Percentiles rank a stretch among this genome's conserved stretches.
phyloP scores from a whole-genome alignment of 2,797 vertebrate genomes.

The Perodicticus potto region DNA sequence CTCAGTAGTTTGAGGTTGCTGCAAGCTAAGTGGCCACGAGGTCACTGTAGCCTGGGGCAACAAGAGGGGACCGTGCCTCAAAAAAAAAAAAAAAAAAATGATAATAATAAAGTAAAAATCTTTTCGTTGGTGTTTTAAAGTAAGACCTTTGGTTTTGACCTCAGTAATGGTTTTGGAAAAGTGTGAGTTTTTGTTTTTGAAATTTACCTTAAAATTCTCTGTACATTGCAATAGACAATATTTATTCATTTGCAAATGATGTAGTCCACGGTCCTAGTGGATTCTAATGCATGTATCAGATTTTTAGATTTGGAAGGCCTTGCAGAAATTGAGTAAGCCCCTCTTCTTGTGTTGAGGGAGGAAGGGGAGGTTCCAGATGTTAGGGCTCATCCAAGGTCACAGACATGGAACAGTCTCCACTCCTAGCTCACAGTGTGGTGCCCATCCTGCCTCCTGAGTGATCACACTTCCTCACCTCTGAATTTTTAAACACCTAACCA shows the following conservation, averaged over 20 bases:
- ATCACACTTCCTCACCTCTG: neutral
- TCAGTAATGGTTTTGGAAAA: neutral
- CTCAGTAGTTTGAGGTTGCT: too few species aligned
- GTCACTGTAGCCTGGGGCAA: too few species aligned
- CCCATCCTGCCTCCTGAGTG: neutral
- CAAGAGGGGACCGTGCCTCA: too few species aligned
- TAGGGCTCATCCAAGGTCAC: neutral
- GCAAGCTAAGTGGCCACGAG: too few species aligned
- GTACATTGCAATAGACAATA: neutral
- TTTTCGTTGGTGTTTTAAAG: neutral
- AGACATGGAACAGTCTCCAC: rapidly evolving
- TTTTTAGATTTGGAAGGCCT: neutral
- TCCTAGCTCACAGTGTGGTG: neutral
- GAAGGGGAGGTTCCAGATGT: neutral
- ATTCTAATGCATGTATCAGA: neutral
- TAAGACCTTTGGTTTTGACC: constrained; percentile 25
- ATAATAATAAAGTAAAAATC: neutral
- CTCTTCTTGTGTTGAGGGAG: neutral
- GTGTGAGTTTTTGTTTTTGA: constrained; percentile 7
- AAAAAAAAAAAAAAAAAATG: too few species aligned
- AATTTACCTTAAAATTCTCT: neutral
- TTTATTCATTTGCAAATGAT: neutral
- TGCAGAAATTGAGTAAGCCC: neutral
- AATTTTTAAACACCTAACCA: neutral
- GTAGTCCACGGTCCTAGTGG: neutral